Evolutionary conservation across 2,797 vertebrate genomes (phyloP).

Genomic region (Arctocebus calabarensis): DNA sequence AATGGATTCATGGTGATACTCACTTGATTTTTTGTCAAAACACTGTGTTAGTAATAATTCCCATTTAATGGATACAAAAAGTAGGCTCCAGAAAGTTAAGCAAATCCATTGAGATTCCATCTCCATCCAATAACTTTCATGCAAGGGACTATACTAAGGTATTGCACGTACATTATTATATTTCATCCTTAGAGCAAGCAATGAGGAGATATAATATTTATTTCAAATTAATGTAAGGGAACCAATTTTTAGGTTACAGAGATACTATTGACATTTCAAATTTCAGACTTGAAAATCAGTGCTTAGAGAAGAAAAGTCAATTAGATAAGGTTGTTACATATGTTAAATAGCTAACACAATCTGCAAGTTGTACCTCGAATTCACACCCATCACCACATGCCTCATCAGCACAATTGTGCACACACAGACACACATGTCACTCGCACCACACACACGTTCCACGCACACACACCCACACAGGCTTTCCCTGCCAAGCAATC

Average conservation of each 20-base stretch:
- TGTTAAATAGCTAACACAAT: background rate
- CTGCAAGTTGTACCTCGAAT: background rate
- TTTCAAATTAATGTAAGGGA: too few species aligned
- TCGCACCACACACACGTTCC: background rate
- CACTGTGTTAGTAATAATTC: background rate
- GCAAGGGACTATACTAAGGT: background rate
- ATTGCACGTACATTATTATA: background rate
- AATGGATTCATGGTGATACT: background rate
- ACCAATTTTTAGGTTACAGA: background rate
- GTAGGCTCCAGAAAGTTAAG: background rate
- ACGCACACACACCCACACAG: background rate
- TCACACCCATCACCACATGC: background rate
- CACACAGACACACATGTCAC: background rate
- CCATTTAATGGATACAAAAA: background rate
- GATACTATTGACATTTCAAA: background rate
- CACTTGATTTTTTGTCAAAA: background rate
- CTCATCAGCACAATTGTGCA: background rate
- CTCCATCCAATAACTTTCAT: background rate
- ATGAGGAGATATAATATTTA: background rate
- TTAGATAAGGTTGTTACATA: background rate
- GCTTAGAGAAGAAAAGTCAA: background rate
- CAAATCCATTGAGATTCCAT: background rate
- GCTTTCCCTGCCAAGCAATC: background rate
- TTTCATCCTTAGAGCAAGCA: constrained; percentile 55
- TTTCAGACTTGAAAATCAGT: constrained; percentile 50